Evolutionary conservation across 1,140 invertebrate genomes (phyloP), one percentile per base, ranked within the genome.

Genomic region (Venustaconcha ellipsiformis): DNA sequence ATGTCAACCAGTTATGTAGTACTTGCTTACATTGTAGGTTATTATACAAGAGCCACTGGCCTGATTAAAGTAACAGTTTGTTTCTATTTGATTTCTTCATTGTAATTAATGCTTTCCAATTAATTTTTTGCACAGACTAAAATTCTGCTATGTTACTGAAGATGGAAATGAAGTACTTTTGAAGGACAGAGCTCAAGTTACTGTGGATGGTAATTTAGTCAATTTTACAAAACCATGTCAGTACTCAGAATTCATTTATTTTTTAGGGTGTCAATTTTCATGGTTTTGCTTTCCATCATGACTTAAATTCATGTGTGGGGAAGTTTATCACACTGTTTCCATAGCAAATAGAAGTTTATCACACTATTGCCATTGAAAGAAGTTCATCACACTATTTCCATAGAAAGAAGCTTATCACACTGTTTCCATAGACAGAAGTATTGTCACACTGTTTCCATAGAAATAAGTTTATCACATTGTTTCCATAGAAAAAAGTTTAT

Each of bases 111-210:
- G 69, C 20, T 8, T 70, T 37, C 11, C 26, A 23, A 18, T 62
- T 56, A 59, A 30, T 20, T 65, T 72, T 65, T 70, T 20, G 65
- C 73, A n/a, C 62, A 77, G 78, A n/a, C 67, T 86, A 17, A 67
- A 74, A 26, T 86, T 80, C 71, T 81, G 76, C 70, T 86, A 85
- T 76, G 74, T 86, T 17, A 80, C 74, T 20, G 79, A 83, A n/a
- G 74, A 79, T 69, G 78, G 79, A n/a, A 60, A 48, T 37, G 78
- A 82, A 71, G 78, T 79, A 8, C 70, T 67, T 14, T 64, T 62
- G 12, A 86, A 86, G 68, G 84, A 84, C 67, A 71, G 80, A 69
- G 82, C 84, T 30, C 74, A 78, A 59, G 82, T 87, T 30, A 57
- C 78, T 14, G 67, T 86, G 58, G 81, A 84, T 77, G 86, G 84